Evolutionary conservation across 2,888 invertebrate genomes (phyloP).

Genomic region (Cybosia mesomella): DNA sequence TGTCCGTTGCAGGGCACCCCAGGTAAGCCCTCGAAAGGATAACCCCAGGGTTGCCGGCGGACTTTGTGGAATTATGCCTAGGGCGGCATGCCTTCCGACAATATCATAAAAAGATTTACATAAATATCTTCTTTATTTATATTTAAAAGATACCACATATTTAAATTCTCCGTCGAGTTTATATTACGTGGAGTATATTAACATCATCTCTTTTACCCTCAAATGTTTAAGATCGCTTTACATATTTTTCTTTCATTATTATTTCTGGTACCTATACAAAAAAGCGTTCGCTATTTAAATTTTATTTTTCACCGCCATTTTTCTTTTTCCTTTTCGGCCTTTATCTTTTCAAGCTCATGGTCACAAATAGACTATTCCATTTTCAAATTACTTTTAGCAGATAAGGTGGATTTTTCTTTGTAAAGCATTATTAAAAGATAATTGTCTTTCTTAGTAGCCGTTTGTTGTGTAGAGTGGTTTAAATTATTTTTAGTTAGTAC

Average conservation of each 20-base stretch:
- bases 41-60: too few species aligned
- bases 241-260: slow-evolving; percentile 10
- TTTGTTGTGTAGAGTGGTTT: neutral
- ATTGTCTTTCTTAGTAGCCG: neutral
- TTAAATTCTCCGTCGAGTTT: neutral
- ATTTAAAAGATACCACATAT: neutral
- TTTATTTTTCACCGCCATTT: slow-evolving; percentile 22
- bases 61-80: too few species aligned
- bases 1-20: too few species aligned
- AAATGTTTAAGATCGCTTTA: slow-evolving; percentile 1
- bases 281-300: slow-evolving; percentile 29
- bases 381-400: slow-evolving; percentile 39
- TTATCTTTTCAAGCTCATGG: slow-evolving; percentile 34
- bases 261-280: neutral
- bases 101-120: neutral
- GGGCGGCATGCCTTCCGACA: too few species aligned
- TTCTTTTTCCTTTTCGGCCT: slow-evolving; percentile 20
- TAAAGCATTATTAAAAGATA: slow-evolving; percentile 24
- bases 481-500: neutral
- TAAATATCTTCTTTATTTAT: neutral
- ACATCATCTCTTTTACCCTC: neutral
- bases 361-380: slow-evolving; percentile 34
- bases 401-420: slow-evolving; percentile 28
- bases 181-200: neutral
- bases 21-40: too few species aligned